Evolutionary conservation across 2,113 vertebrate genomes (phyloP), one percentile per base, ranked within the genome.

Genomic region (Pristiophorus japonicus): DNA sequence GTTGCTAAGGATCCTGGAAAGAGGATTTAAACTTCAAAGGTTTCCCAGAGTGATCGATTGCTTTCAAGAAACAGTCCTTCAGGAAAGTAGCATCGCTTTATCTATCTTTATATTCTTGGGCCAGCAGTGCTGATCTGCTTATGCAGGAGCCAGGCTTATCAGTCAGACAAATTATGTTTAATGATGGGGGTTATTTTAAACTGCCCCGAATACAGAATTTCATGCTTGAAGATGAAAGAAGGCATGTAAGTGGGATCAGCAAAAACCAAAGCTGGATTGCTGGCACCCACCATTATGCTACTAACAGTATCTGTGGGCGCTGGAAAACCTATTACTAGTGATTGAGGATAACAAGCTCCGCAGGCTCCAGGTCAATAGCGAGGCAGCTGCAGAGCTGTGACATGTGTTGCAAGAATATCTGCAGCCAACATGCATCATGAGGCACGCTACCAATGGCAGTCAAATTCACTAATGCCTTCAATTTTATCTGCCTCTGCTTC

Each of bases 11-110:
- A n/a, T 62, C 51, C 55, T 34, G 51, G 51, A 90, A 55, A 90
- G 87, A 59, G 55, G 87, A 90, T 90, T 90, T 90, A 90, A 90
- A 59, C 55, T 62, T 59, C 87, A 90, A 16, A 62, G 51, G 51
- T 59, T 88, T 88, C 85, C 85, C 27, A 47, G 45, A 27, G 24
- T 59, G 30, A 18, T 42, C 38, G 38, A 62, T 59, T 90, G 87
- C 12, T 4, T 62, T 90, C 87, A 34, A 12, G 51, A 90, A 90
- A n/a, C 12, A 62, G 87, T 11, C 47, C 51, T 34, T 59, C 1
- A 47, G 45, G 51, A 51, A 90, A 90, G 12, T 30, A 2, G 3
- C 12, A n/a, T 30, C 14, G 30, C 30, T 90, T 90, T 90, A 34
- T 62, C 27, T n/a, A 59, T 16, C 30, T 90, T 90, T 59, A 90